Conservation (phyloP, 2,113 vertebrate species). For the Psephotus haematonotus region DNA sequence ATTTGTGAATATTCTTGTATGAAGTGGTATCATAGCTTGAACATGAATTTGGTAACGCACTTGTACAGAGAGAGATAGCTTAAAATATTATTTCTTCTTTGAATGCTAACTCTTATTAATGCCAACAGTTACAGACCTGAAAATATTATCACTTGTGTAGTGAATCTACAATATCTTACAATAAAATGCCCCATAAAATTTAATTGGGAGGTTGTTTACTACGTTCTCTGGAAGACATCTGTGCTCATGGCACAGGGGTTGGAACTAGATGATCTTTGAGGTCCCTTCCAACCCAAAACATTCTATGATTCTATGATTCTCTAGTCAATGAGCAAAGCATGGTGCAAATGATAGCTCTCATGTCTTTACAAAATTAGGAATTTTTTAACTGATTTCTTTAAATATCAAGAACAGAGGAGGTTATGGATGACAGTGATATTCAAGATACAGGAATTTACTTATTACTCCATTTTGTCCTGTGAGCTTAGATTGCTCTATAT, state of each 20-base stretch:
- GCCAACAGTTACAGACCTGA: not conserved
- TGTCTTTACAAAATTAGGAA: not conserved
- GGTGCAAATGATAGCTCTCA: not conserved
- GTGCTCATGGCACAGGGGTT: not conserved
- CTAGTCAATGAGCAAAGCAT: not conserved
- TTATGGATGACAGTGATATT: not conserved
- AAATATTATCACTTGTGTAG: not conserved
- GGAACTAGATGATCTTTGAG: not conserved
- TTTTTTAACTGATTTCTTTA: not conserved
- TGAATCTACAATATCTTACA: not conserved
- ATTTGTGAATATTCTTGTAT: not conserved
- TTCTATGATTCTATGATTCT: not conserved
- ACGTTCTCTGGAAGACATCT: not conserved
- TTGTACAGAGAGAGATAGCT: not conserved
- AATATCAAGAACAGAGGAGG: not conserved
- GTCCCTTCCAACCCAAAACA: not conserved
- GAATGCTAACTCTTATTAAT: not conserved
- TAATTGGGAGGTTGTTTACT: not conserved
- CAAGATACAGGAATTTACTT: not conserved
- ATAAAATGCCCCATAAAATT: not conserved
- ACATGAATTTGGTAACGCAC: not conserved
- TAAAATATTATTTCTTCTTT: not conserved
- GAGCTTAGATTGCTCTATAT: not conserved
- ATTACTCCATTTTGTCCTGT: not conserved
- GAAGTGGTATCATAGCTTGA: not conserved